Conservation (phyloP, 2,113 vertebrate genomes). For the Enhydra lutris region DNA sequence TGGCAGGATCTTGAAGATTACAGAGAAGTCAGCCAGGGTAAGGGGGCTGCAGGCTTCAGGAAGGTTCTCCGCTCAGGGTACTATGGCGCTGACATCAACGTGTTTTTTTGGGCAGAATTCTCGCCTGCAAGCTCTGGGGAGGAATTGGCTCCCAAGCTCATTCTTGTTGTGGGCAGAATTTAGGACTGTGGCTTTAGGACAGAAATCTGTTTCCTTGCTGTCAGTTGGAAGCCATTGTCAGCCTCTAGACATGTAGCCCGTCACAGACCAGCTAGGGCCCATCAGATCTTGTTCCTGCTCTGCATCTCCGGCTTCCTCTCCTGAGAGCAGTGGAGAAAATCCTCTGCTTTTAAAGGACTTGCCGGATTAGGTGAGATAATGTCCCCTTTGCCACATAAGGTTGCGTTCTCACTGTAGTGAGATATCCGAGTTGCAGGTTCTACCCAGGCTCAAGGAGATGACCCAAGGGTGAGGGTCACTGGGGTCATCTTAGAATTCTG, state of each 20-base stretch:
- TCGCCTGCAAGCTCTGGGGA: background rate
- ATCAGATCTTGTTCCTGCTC: background rate
- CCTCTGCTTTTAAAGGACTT: background rate
- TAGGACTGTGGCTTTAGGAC: background rate
- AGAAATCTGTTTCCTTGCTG: background rate
- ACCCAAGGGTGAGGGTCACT: background rate
- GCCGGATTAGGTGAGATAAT: background rate
- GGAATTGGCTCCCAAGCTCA: background rate
- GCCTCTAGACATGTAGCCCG: background rate
- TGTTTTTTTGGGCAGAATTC: background rate
- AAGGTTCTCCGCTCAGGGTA: background rate
- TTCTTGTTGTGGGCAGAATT: background rate
- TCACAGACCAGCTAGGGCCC: no score
- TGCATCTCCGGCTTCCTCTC: background rate
- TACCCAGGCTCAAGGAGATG: fast-evolving
- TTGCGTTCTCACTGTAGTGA: background rate
- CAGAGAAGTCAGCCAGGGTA: background rate
- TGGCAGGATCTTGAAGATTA: background rate
- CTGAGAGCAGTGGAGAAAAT: background rate
- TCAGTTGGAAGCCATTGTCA: background rate
- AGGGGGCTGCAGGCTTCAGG: background rate
- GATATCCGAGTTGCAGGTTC: fast-evolving
- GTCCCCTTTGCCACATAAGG: background rate
- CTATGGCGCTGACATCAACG: background rate
- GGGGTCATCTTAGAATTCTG: background rate